Conservation (phyloP, 2,113 vertebrate species). For the Pleuronectes platessa region DNA sequence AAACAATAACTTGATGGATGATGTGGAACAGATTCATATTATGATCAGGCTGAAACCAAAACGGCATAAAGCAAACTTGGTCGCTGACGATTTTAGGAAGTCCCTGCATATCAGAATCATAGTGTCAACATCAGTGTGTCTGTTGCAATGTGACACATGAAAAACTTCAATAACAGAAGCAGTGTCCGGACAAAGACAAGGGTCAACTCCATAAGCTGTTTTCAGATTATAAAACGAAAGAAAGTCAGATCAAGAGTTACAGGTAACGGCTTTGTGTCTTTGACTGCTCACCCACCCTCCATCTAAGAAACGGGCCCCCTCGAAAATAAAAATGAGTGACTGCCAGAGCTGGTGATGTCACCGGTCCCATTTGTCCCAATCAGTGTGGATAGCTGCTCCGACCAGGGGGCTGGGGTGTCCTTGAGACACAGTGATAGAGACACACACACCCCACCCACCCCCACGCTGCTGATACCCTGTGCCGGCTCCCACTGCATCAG, state of each 20-base stretch:
- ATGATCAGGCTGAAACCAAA: constrained; percentile 64
- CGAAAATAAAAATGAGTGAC: constrained; percentile 83
- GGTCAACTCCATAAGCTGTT: constrained; percentile 48
- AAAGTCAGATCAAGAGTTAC: constrained; percentile 50
- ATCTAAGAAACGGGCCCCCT: constrained; percentile 64
- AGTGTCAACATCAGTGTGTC: constrained; percentile 31
- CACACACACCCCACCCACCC: neutral
- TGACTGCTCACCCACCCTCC: constrained; percentile 68
- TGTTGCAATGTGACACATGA: no score
- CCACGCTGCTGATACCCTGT: constrained; percentile 35
- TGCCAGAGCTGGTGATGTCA: constrained; percentile 81
- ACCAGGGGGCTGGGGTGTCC: constrained; percentile 79
- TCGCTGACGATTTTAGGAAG: constrained; percentile 22
- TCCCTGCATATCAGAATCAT: constrained; percentile 11
- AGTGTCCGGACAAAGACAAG: constrained; percentile 38
- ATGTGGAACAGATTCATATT: constrained; percentile 72
- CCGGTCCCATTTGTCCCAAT: constrained; percentile 79
- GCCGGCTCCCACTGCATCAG: constrained; percentile 67
- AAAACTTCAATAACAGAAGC: constrained; percentile 1
- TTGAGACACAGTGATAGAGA: constrained; percentile 77
- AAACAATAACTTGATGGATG: constrained; percentile 82
- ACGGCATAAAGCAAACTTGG: constrained; percentile 49
- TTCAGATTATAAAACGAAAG: constrained; percentile 7
- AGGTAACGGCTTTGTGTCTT: constrained; percentile 59
- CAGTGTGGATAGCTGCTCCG: constrained; percentile 70